Evolutionary conservation across 1,140 invertebrate species (phyloP).

Genomic region (Dolichoris vasculosae): DNA sequence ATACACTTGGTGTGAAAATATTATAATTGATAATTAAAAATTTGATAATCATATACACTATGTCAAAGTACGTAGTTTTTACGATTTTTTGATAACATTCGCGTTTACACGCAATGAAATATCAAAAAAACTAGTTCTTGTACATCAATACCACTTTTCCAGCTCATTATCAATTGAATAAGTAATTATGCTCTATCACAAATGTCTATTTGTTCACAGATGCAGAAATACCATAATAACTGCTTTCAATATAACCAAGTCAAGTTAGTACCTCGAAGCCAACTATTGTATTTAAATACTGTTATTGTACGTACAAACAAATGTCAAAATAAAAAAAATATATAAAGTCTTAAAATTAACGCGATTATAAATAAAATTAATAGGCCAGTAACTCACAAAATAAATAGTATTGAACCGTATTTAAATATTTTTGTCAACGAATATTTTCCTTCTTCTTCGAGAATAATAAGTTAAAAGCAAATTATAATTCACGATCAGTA

Average conservation of each 20-base stretch:
- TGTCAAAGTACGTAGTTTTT: slow-evolving; percentile 9
- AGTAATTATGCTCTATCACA: slow-evolving; percentile 49
- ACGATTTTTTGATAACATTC: slow-evolving; percentile 7
- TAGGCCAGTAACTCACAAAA: not conserved
- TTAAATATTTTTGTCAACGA: not conserved
- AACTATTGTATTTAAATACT: slow-evolving; percentile 33
- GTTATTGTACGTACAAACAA: slow-evolving; percentile 20
- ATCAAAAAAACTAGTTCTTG: slow-evolving; percentile 26
- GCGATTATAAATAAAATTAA: not conserved
- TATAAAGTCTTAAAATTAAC: slow-evolving; percentile 17
- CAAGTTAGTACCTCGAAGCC: slow-evolving; percentile 22
- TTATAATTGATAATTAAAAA: slow-evolving; percentile 21
- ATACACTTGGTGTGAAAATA: slow-evolving; percentile 24
- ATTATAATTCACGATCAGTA: too few species aligned
- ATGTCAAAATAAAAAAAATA: slow-evolving; percentile 26
- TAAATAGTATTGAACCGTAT: not conserved
- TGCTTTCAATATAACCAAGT: slow-evolving; percentile 6
- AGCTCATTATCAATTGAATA: slow-evolving; percentile 23
- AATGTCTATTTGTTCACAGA: slow-evolving; percentile 30
- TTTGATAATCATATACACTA: slow-evolving; percentile 10
- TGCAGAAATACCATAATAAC: slow-evolving; percentile 26
- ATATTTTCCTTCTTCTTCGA: not conserved
- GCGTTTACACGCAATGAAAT: not conserved
- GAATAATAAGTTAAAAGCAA: too few species aligned
- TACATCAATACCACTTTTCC: not conserved